phyloP scores from a whole-genome alignment of 1,140 invertebrate species.

The Apis florea region DNA sequence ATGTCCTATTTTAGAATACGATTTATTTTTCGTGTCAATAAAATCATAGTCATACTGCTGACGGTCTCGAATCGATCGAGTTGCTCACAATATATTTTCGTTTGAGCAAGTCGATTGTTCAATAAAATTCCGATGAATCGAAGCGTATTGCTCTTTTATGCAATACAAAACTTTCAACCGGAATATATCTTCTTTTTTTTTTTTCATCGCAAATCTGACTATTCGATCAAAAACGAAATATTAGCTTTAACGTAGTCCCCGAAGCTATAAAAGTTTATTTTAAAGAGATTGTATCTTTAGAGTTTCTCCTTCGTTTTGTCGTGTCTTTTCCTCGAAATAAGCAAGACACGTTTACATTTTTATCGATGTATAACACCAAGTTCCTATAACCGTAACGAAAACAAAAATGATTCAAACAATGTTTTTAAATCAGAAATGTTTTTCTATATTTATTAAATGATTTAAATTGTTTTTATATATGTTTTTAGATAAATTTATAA shows the following conservation, averaged over 20 bases:
- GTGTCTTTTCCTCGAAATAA: neutral
- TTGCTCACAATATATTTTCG: constrained; percentile 13
- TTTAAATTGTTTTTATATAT: neutral
- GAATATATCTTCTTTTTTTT: neutral
- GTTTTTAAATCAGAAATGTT: neutral
- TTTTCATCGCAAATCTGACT: neutral
- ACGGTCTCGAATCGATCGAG: neutral
- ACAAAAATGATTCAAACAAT: neutral
- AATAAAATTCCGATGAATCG: neutral
- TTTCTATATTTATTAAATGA: neutral
- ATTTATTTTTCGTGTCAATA: constrained; percentile 11
- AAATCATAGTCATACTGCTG: neutral
- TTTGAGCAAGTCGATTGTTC: neutral
- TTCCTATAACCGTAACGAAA: neutral
- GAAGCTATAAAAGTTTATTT: neutral
- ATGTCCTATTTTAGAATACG: neutral
- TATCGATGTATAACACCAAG: neutral
- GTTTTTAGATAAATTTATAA: too few species aligned
- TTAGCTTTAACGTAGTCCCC: neutral
- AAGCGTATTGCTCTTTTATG: neutral
- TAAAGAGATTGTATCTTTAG: neutral
- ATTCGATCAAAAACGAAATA: neutral
- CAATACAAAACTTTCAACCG: neutral
- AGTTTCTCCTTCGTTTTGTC: neutral
- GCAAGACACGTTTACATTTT: constrained; percentile 3